These are phyloP conservation scores for Chlorospingus flavigularis DNA, from an alignment of 2,797 vertebrate species.

Conservation along the genomic window DNA sequence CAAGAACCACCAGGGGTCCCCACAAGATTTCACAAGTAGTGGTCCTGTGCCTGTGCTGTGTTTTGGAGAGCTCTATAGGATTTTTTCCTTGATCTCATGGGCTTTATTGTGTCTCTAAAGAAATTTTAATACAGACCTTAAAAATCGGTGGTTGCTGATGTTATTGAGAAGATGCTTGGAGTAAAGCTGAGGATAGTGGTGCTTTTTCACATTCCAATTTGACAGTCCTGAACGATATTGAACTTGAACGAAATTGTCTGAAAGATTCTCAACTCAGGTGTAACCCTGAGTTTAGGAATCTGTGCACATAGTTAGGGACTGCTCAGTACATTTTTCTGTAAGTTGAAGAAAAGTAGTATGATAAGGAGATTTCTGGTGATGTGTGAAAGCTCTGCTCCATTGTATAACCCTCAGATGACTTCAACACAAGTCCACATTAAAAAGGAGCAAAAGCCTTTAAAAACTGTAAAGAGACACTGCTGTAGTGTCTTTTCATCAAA, in stretches of 20 bases:
- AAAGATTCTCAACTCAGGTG: background rate
- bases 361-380: background rate
- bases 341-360: background rate
- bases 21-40: background rate
- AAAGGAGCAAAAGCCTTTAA: background rate
- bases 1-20: background rate
- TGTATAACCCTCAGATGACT: background rate
- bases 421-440: background rate
- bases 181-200: background rate
- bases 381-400: background rate
- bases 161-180: background rate
- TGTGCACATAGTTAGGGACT: background rate
- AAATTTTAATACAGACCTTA: background rate
- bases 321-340: background rate
- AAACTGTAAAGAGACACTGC: background rate
- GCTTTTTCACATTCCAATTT: background rate
- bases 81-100: background rate
- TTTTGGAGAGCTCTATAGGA: background rate
- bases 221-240: background rate
- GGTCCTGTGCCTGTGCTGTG: background rate
- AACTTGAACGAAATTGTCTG: background rate
- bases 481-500: background rate
- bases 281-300: background rate
- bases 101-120: background rate
- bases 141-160: background rate